Conservation (phyloP, 2,797 vertebrate genomes). For the Pogonophryne albipinna region DNA sequence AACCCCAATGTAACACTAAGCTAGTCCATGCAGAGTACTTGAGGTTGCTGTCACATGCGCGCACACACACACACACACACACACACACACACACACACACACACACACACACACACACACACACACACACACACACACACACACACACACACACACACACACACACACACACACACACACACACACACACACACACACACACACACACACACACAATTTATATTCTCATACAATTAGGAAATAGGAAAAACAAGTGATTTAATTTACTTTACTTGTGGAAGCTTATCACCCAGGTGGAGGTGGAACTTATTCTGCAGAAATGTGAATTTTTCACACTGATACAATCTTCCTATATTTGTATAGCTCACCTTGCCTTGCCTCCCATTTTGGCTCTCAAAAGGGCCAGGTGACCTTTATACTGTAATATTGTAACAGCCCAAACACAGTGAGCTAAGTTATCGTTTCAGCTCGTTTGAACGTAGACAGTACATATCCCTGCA, state of each 20-base stretch:
- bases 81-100: neutral
- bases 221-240: too few species aligned
- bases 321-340: neutral
- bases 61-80: too few species aligned
- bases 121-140: neutral
- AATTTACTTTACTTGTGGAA: neutral
- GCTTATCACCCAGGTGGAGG: neutral
- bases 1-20: neutral
- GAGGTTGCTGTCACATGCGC: neutral
- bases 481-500: neutral
- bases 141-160: too few species aligned
- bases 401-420: neutral
- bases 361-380: neutral
- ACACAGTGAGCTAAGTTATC: neutral
- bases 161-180: neutral
- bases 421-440: neutral
- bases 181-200: too few species aligned
- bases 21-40: conserved; percentile 6
- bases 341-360: neutral
- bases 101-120: neutral
- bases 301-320: neutral
- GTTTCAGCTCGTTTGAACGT: neutral
- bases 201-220: too few species aligned
- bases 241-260: neutral
- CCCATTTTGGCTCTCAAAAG: neutral